Evolutionary conservation across 30 jellyfish, hydroid and myxozoan species (phyloP).

Genomic region (Nemopilema nomurai): DNA sequence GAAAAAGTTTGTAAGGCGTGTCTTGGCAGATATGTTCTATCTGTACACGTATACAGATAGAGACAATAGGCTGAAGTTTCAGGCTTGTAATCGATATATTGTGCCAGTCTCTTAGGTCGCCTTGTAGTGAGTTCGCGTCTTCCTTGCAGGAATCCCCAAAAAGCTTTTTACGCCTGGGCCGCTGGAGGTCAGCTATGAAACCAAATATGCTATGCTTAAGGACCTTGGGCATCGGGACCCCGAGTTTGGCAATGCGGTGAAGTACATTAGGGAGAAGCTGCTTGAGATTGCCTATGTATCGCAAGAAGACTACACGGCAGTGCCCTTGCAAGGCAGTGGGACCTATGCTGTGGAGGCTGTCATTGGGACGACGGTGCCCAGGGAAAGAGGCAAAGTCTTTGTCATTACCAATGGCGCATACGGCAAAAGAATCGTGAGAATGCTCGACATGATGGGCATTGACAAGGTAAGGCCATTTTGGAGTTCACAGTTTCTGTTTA

Average conservation of each 20-base stretch:
- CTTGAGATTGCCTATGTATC: slow-evolving; percentile 73
- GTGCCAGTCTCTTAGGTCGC: not conserved
- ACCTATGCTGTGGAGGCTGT: slow-evolving; percentile 92
- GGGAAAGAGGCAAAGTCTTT: slow-evolving; percentile 65
- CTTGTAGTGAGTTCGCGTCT: not conserved
- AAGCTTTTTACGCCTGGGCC: slow-evolving; percentile 96
- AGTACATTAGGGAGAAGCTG: slow-evolving; percentile 62
- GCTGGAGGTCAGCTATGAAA: slow-evolving; percentile 88
- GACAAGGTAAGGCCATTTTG: slow-evolving; percentile 49
- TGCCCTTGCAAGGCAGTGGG: slow-evolving; percentile 98
- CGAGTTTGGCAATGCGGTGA: slow-evolving; percentile 74
- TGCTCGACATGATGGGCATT: slow-evolving; percentile 70
- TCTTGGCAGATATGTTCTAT: no score
- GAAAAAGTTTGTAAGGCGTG: no score
- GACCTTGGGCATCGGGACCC: slow-evolving; percentile 89
- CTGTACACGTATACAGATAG: no score
- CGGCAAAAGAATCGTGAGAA: slow-evolving; percentile 80
- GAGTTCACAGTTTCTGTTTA: not conserved
- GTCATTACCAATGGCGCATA: slow-evolving; percentile 83
- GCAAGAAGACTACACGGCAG: slow-evolving; percentile 55
- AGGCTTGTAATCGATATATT: not conserved
- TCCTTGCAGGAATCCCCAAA: slow-evolving; percentile 30
- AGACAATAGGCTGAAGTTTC: no score
- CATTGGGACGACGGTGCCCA: slow-evolving; percentile 78
- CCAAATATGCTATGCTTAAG: slow-evolving; percentile 85